Evolutionary conservation across 2,888 invertebrate species (phyloP).

Genomic region (Hyposoter dolosus): DNA sequence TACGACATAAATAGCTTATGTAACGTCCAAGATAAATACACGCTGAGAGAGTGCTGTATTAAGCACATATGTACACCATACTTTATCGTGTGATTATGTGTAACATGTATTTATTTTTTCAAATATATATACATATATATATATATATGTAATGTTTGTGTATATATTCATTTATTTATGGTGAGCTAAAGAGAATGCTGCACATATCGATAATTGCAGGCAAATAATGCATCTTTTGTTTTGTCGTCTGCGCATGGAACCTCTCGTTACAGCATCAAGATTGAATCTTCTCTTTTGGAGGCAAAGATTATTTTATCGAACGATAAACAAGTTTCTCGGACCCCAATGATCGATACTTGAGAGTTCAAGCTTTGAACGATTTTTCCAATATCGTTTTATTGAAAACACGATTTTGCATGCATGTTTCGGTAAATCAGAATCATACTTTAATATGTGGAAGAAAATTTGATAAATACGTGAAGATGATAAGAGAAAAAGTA

Average conservation of each 20-base stretch:
- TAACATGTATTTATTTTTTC: neutral
- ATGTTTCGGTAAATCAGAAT: neutral
- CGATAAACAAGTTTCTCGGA: neutral
- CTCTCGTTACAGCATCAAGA: slow-evolving; percentile 22
- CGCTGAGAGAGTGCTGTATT: slow-evolving; percentile 59
- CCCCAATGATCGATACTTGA: neutral
- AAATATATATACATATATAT: neutral
- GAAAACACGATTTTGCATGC: neutral
- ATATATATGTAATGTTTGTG: neutral
- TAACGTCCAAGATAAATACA: slow-evolving; percentile 83
- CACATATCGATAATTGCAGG: neutral
- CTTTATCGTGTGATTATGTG: slow-evolving; percentile 19
- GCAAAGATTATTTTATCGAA: neutral
- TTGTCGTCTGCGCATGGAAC: slow-evolving; percentile 8
- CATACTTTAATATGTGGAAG: neutral
- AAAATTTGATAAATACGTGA: neutral
- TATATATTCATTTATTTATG: neutral
- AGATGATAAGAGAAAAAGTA: neutral
- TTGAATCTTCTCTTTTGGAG: neutral
- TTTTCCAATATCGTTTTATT: neutral
- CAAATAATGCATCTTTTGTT: slow-evolving; percentile 17
- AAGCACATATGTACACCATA: slow-evolving; percentile 32
- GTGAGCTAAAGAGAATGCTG: slow-evolving; percentile 16
- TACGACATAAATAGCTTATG: slow-evolving; percentile 83
- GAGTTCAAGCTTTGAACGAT: neutral